Percentiles rank a stretch among this genome's conserved stretches.
Evolutionary conservation across 2,113 vertebrate genomes (phyloP).

Genomic region (Sarotherodon lohbergeri): DNA sequence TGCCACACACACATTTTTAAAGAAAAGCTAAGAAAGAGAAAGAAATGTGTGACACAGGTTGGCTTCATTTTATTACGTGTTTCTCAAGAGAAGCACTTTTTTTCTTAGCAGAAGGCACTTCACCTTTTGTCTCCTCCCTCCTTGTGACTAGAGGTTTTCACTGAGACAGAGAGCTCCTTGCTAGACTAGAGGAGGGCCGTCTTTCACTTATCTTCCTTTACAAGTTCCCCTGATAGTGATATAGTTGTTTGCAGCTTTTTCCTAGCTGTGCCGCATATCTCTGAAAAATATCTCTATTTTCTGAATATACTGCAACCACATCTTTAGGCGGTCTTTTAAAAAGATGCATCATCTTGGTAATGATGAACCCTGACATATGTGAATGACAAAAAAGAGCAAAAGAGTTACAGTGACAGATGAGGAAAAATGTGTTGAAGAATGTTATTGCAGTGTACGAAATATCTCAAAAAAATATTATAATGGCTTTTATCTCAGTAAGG

Average conservation of each 20-base stretch:
- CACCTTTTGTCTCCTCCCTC: conserved; percentile 39
- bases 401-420: conserved; percentile 53
- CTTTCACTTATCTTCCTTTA: conserved; percentile 22
- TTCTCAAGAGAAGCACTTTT: conserved; percentile 77
- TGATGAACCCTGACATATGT: conserved; percentile 80
- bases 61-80: conserved; percentile 28
- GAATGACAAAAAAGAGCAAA: conserved; percentile 63
- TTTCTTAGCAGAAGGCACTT: conserved; percentile 71
- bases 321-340: conserved; percentile 55
- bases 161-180: background rate
- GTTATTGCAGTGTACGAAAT: conserved; percentile 81
- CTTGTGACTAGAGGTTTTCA: conserved; percentile 6
- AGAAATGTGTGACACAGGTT: conserved; percentile 17
- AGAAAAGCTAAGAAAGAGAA: background rate
- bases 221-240: conserved; percentile 1
- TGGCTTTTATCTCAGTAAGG: conserved; percentile 76
- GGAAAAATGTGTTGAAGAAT: conserved; percentile 66
- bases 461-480: conserved; percentile 72
- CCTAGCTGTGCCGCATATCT: conserved; percentile 15
- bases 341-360: conserved; percentile 58
- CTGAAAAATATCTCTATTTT: conserved; percentile 1
- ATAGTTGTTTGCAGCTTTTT: conserved; percentile 5
- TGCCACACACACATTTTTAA: background rate
- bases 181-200: background rate
- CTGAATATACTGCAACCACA: conserved; percentile 13